phyloP scores from a whole-genome alignment of 2,113 vertebrate species.

The Gavialis gangeticus region DNA sequence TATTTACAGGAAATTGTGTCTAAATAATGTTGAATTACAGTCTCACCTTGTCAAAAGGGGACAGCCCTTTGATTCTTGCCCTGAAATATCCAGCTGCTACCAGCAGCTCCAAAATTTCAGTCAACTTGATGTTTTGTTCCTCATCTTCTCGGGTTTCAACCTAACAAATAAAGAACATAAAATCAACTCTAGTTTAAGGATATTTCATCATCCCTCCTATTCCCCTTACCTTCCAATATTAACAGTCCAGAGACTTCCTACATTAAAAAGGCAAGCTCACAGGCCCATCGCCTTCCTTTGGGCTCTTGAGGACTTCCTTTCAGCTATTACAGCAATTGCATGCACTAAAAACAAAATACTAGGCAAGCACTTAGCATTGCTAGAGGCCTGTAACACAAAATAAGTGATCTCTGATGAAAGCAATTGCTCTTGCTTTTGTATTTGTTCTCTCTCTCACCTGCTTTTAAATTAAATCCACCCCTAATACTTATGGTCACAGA shows the following conservation, averaged over 20 bases:
- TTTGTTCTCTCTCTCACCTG: background rate
- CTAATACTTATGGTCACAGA: background rate
- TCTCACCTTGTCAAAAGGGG: constrained; percentile 95
- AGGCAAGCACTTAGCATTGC: background rate
- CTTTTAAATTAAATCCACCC: background rate
- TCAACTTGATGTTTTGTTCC: constrained; percentile 92
- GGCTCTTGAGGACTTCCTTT: background rate
- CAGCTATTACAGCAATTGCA: background rate
- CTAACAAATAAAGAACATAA: constrained; percentile 68
- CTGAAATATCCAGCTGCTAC: constrained; percentile 97
- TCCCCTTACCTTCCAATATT: background rate
- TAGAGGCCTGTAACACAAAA: background rate
- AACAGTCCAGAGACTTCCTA: background rate
- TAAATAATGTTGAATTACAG: background rate
- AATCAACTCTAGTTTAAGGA: background rate
- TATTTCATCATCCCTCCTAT: background rate
- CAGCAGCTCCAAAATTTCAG: constrained; percentile 95
- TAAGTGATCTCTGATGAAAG: background rate
- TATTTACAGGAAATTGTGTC: rapidly evolving
- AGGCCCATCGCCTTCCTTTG: background rate
- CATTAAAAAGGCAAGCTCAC: background rate
- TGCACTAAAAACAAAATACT: background rate
- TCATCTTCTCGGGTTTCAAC: constrained; percentile 98
- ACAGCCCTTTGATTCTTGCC: constrained; percentile 95
- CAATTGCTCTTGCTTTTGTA: background rate